Base-by-base conservation (phyloP, 1,140 invertebrate species). In the Pogonomyrmex barbatus region DNA sequence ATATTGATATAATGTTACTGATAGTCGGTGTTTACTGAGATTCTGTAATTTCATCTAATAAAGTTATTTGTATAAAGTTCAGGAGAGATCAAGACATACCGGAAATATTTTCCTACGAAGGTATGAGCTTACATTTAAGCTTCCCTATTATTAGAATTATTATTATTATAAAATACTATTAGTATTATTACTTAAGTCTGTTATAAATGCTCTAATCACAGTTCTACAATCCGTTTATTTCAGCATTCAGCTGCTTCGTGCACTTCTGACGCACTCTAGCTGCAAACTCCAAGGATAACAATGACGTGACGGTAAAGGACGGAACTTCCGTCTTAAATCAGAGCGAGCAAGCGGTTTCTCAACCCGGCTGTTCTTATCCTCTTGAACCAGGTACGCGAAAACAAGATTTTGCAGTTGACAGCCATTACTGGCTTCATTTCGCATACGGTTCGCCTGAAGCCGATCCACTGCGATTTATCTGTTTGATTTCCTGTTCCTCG, bases 281-380 rank as follows among this genome's bases (percentile, higher is more conserved):
- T 83, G 70, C 54, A 83, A 83, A 83, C 79, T 83, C 33, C n/a
- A 83, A 83, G 79, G 79, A 83, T 83, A 83, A 83, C 79, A 83
- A 83, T 83, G 79, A 83, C 42, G 56, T 75, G 68, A 83, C 79
- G 79, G 79, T n/a, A 71, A 83, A 60, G 56, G 68, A 83, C 68
- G 33, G 68, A 83, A 83, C 54, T 83, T 83, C 68, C 68, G 79
- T 73, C 79, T 83, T 83, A 83, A 83, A 83, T 75, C 79, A 83
- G 39, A 75, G 56, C 54, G 68, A 75, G 42, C 54, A 47, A 71
- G 67, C 78, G 52, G 67, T 83, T 75, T 56, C 78, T 81, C 78
- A 81, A 58, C 63, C 63, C 62, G 52, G 17, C 42, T 71, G 68
- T 83, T 83, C 79, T 75, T 83, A 75, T 83, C 68, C 79, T 60